These are phyloP conservation scores for Numenius phaeopus DNA, from an alignment of 2,797 vertebrate species.

Conservation along the genomic window DNA sequence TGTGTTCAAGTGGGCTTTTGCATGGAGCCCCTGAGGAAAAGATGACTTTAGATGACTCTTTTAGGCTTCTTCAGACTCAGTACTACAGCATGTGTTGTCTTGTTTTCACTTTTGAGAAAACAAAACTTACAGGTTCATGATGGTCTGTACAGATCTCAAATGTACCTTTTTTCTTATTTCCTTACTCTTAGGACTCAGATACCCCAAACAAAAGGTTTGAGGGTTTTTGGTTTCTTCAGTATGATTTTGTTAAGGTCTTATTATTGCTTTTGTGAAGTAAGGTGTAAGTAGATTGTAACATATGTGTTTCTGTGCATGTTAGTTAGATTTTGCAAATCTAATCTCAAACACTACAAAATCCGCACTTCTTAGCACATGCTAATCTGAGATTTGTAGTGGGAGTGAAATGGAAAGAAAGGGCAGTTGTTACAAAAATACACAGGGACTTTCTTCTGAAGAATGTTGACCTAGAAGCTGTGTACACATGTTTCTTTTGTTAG, in stretches of 20 bases:
- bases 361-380: not conserved
- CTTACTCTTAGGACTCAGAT: not conserved
- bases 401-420: not conserved
- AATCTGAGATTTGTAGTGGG: not conserved
- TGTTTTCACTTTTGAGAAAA: slow-evolving; percentile 19
- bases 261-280: not conserved
- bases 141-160: slow-evolving; percentile 59
- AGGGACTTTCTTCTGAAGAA: not conserved
- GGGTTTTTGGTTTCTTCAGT: not conserved
- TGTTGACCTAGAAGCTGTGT: slow-evolving; percentile 46
- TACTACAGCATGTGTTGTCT: not conserved
- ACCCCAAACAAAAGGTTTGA: not conserved
- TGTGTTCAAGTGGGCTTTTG: not conserved
- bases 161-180: slow-evolving; percentile 3
- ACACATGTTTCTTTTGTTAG: slow-evolving; percentile 44
- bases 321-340: not conserved
- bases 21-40: not conserved
- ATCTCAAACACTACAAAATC: slow-evolving; percentile 6
- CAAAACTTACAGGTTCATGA: not conserved
- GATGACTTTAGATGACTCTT: not conserved
- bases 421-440: slow-evolving; percentile 27
- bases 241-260: not conserved
- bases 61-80: not conserved
- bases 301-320: not conserved
- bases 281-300: not conserved